Percentiles rank a stretch among this genome's conserved stretches.
These are phyloP conservation scores for Tragopan temminckii DNA, from an alignment of 2,797 vertebrate genomes.

Conservation along the genomic window DNA sequence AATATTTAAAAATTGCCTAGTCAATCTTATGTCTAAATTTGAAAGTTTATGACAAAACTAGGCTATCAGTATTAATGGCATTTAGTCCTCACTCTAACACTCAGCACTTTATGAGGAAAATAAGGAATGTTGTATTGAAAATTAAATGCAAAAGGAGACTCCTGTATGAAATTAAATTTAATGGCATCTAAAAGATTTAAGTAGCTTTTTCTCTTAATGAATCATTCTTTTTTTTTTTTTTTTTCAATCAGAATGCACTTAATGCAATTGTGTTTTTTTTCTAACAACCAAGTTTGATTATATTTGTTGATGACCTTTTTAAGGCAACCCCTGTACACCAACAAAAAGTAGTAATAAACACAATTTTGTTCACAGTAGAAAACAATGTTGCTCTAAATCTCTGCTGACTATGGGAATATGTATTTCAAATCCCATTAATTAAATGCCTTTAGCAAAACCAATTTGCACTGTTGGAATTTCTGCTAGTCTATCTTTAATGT, in stretches of 20 bases:
- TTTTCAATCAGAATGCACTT: not conserved
- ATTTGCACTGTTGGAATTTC: not conserved
- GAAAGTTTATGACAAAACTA: not conserved
- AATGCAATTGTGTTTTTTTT: not conserved
- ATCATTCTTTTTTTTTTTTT: rapidly evolving
- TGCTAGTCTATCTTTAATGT: slow-evolving; percentile 51
- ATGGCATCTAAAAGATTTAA: not conserved
- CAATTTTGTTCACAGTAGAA: not conserved
- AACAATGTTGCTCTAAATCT: not conserved
- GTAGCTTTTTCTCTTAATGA: not conserved
- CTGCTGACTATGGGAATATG: not conserved
- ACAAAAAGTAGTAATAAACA: not conserved
- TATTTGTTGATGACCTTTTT: not conserved
- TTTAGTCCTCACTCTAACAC: not conserved
- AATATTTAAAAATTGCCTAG: not conserved
- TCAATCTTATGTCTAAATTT: not conserved
- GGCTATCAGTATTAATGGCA: not conserved
- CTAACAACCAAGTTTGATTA: not conserved
- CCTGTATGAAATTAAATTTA: not conserved
- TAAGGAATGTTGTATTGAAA: not conserved
- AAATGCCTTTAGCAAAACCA: slow-evolving; percentile 19
- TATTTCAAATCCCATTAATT: slow-evolving; percentile 42
- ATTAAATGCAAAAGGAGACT: not conserved
- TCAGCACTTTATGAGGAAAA: not conserved
- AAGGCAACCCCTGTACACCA: not conserved